Percentiles rank a stretch among this genome's conserved stretches.
Conservation (phyloP, 2,113 vertebrate genomes). For the Pluvialis apricaria region DNA sequence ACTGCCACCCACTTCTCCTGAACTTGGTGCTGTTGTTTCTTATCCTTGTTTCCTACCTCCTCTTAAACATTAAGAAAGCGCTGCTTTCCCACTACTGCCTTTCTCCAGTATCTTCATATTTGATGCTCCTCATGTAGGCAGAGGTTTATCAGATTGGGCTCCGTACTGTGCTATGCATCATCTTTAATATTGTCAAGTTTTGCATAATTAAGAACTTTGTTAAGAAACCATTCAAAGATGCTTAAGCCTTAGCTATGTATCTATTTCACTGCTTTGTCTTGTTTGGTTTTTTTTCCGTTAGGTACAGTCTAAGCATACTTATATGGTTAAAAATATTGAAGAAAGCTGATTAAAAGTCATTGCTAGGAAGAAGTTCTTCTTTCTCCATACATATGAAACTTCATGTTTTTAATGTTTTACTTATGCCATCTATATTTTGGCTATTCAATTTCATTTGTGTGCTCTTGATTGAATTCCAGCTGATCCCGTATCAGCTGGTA, state of each 20-base stretch:
- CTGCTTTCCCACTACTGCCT: not conserved
- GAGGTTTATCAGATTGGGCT: not conserved
- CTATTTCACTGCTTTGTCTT: not conserved
- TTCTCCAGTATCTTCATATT: not conserved
- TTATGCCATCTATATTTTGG: not conserved
- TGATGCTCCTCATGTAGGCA: fast-evolving
- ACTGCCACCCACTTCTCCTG: not conserved
- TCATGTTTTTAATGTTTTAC: not conserved
- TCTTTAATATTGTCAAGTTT: not conserved
- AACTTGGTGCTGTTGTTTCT: not conserved
- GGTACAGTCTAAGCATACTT: not conserved
- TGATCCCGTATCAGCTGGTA: not conserved
- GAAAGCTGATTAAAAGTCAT: not conserved
- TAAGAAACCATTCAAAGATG: not conserved
- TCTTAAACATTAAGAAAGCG: fast-evolving
- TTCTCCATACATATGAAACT: not conserved
- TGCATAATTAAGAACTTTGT: not conserved
- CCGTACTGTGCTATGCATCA: not conserved
- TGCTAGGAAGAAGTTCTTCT: not conserved
- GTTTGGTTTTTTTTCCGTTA: not conserved
- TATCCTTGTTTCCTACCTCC: not conserved
- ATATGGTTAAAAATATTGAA: not conserved
- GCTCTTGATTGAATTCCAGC: not conserved
- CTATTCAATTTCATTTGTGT: not conserved
- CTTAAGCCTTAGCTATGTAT: not conserved